Conservation (phyloP, 2,797 vertebrate genomes). For the Premnoplex brunnescens region DNA sequence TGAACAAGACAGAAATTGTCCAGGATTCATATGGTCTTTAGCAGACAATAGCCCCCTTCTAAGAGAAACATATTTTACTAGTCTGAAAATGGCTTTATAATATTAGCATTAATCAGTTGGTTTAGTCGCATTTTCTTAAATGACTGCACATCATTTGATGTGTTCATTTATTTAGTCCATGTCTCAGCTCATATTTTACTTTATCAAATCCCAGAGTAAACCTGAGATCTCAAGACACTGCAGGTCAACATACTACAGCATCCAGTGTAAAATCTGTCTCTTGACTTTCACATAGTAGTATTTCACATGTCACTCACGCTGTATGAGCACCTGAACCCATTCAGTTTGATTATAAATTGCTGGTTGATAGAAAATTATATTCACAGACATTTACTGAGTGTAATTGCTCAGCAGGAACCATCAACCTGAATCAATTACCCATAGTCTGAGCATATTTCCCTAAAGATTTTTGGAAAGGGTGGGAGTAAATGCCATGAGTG, state of each 20-base stretch:
- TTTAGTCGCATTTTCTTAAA: neutral
- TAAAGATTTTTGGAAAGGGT: neutral
- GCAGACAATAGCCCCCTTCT: neutral
- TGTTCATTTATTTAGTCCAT: neutral
- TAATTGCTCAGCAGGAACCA: conserved; percentile 35
- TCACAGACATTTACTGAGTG: conserved; percentile 11
- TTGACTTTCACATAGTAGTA: neutral
- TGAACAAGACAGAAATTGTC: neutral
- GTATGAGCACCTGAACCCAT: conserved; percentile 21
- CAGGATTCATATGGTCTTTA: neutral
- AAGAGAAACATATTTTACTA: neutral
- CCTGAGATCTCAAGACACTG: neutral
- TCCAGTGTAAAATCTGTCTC: neutral
- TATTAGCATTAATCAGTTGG: accelerated
- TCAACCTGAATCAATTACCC: conserved; percentile 38
- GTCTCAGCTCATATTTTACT: neutral
- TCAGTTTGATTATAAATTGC: conserved; percentile 44
- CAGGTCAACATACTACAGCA: neutral
- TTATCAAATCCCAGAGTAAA: neutral
- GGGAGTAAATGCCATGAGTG: neutral
- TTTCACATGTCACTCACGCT: neutral
- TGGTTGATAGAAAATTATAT: conserved; percentile 41
- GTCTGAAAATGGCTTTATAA: neutral
- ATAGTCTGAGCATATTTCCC: neutral
- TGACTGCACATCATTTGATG: neutral